Conservation (phyloP, 2,888 invertebrate genomes). For the Cerastis leucographa region DNA sequence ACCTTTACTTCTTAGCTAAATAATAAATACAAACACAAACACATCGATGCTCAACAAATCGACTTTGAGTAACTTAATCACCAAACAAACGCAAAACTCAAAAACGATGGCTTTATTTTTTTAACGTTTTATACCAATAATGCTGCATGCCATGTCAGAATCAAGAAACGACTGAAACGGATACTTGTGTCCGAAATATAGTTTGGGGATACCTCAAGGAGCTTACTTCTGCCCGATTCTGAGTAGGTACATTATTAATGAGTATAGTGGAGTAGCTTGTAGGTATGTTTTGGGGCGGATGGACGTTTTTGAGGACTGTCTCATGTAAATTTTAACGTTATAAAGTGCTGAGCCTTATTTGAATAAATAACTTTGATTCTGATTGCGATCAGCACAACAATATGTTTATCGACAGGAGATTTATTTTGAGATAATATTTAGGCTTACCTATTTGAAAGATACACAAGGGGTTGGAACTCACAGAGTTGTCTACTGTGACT, state of each 20-base stretch:
- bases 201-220: constrained; percentile 15
- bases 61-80: constrained; percentile 15
- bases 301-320: neutral
- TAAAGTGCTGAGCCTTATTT: neutral
- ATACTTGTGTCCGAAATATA: neutral
- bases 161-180: neutral
- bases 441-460: constrained; percentile 85
- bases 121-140: neutral
- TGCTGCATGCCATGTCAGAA: neutral
- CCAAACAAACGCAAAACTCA: neutral
- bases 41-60: neutral
- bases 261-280: neutral
- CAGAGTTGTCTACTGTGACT: constrained; percentile 76
- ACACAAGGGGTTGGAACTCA: constrained; percentile 80
- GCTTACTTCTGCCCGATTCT: neutral
- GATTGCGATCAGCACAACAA: neutral
- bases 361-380: neutral
- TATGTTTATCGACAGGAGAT: neutral
- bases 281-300: neutral
- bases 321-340: neutral
- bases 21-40: neutral
- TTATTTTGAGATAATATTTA: constrained; percentile 17
- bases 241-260: neutral
- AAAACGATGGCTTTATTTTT: neutral
- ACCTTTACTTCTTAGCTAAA: neutral